Conservation (phyloP, 2,888 invertebrate species). For the Arctia plantaginis region DNA sequence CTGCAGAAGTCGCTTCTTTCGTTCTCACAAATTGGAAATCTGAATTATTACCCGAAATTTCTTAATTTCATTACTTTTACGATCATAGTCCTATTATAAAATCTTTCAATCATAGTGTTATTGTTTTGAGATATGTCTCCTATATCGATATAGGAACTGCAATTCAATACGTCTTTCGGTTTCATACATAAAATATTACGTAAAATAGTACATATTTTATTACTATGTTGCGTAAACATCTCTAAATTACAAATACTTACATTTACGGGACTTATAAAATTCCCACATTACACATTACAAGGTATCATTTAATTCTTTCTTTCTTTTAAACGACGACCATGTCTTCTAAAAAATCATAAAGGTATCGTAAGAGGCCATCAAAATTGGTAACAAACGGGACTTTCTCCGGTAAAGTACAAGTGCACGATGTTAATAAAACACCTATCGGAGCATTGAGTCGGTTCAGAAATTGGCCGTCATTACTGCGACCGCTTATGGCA, state of each 20-base stretch:
- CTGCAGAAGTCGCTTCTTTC: constrained; percentile 60
- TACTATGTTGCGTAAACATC: constrained; percentile 17
- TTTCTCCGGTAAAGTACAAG: constrained; percentile 44
- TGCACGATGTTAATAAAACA: constrained; percentile 53
- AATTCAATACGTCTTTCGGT: neutral
- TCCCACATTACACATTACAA: constrained; percentile 27
- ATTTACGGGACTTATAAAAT: constrained; percentile 28
- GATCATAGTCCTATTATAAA: neutral
- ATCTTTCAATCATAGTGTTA: constrained; percentile 7
- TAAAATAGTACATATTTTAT: constrained; percentile 11
- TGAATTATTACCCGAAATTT: constrained; percentile 30
- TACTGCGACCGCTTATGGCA: constrained; percentile 67
- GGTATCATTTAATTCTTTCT: constrained; percentile 21
- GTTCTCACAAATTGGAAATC: constrained; percentile 53
- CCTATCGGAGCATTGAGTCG: constrained; percentile 55
- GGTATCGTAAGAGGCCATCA: constrained; percentile 28
- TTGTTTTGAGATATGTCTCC: neutral
- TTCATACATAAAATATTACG: neutral
- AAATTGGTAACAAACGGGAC: constrained; percentile 35
- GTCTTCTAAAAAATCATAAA: constrained; percentile 33
- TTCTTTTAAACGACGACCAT: constrained; percentile 31
- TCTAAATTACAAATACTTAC: constrained; percentile 34
- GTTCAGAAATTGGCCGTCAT: constrained; percentile 74
- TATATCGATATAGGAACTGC: neutral
- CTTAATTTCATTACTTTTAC: constrained; percentile 33